Evolutionary conservation across 2,888 invertebrate species (phyloP), one percentile per base, ranked within the genome.

Genomic region (Caprella mutica): DNA sequence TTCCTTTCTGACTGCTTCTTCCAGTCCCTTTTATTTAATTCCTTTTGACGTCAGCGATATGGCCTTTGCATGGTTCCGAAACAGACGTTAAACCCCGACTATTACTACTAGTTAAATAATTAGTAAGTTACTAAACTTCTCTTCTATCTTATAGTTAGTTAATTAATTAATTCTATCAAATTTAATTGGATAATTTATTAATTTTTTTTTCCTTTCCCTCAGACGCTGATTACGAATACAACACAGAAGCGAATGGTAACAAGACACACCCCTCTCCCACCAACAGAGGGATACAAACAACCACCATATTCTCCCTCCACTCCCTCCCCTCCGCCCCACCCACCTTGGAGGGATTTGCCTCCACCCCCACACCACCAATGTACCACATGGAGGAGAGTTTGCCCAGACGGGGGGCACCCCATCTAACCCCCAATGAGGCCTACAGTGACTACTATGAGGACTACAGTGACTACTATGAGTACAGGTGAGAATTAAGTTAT

Each of bases 221-320:
- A 48, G 48, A 48, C 17, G 48, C 48, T 3, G 48, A 48, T 21
- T 48, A 48, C 48, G 48, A 48, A 26, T 48, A 48, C 48, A 48
- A 48, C 48, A 48, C 48, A 30, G 48, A 48, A 30, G 48, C 48
- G 12, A n/a, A n/a, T n/a, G 30, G 30, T 30, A 27, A 21, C 48
- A 48, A 48, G n/a, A 27, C 48, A 2, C 48, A 48, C 9, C 52
- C 39, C 1, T 52, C 42, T 23, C 39, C 52, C 19, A 39, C 29
- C 17, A 27, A 40, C 52, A 23, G 42, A 5, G 26, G 27, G 21
- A 27, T 52, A 40, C 52, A 27, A 9, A 40, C 39, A 29, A 26
- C 52, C 3, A 27, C 44, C 17, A 19, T 26, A 17, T 23, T 17
- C 26, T 33, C 33, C 46, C 14, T 33, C 29, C 38, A 14, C 6